Evolutionary conservation across 2,113 vertebrate species (phyloP).

Genomic region (Poecile atricapillus): DNA sequence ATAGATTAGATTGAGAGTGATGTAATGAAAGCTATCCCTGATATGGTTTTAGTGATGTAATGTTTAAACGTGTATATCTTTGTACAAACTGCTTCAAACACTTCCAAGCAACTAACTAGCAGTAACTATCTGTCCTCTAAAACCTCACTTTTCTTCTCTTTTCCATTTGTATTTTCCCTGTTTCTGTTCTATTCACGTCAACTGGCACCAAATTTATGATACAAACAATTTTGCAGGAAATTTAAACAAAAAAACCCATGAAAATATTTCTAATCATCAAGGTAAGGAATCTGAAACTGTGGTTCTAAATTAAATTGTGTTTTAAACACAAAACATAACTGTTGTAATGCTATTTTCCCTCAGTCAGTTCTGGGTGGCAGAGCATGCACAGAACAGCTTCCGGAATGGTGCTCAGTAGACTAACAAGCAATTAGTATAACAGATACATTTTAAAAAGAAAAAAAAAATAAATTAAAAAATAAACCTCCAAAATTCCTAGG

Average conservation of each 20-base stretch:
- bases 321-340: neutral
- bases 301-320: neutral
- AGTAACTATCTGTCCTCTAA: neutral
- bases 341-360: neutral
- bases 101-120: neutral
- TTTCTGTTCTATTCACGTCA: neutral
- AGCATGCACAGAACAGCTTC: neutral
- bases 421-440: constrained; percentile 27
- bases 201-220: neutral
- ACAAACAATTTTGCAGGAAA: neutral
- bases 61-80: neutral
- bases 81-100: neutral
- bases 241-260: fast-evolving
- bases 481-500: no score
- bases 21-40: neutral
- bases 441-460: neutral
- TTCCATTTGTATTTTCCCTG: neutral
- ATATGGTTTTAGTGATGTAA: neutral
- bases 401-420: neutral
- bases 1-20: neutral
- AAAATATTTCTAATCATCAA: neutral
- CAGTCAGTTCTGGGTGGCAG: constrained; percentile 8
- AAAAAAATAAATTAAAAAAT: no score
- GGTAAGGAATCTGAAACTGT: neutral
- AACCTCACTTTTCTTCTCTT: neutral